Conservation (phyloP, 2,888 invertebrate genomes). For the Candidula unifasciata region DNA sequence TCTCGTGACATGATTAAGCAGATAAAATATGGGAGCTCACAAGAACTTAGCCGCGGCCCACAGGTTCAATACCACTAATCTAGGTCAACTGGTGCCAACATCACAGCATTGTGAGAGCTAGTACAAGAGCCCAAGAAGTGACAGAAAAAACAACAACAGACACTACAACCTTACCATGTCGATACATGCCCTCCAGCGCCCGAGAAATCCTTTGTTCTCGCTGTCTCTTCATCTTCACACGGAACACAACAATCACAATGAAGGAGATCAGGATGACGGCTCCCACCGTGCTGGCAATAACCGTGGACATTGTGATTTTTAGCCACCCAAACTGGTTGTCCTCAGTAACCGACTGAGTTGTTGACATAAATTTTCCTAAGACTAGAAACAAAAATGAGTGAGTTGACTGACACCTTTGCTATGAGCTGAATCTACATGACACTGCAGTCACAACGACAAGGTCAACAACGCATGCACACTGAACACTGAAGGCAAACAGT, state of each 20-base stretch:
- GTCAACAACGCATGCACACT: background rate
- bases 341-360: conserved; percentile 22
- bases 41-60: too few species aligned
- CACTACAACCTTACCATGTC: conserved; percentile 40
- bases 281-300: conserved; percentile 71
- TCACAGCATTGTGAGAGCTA: too few species aligned
- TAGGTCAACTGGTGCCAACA: too few species aligned
- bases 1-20: too few species aligned
- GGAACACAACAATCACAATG: conserved; percentile 69
- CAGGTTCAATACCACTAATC: too few species aligned
- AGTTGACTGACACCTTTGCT: background rate
- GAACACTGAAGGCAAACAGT: too few species aligned
- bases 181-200: conserved; percentile 55
- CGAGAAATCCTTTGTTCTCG: conserved; percentile 60
- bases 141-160: background rate
- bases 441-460: background rate
- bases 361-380: conserved; percentile 44
- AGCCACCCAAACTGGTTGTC: conserved; percentile 61
- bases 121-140: background rate
- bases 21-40: too few species aligned
- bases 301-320: conserved; percentile 70
- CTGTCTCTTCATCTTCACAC: conserved; percentile 69
- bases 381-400: background rate
- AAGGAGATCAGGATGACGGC: conserved; percentile 71
- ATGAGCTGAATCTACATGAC: background rate